phyloP scores from a whole-genome alignment of 2,888 invertebrate species.

The Scotopteryx bipunctaria region DNA sequence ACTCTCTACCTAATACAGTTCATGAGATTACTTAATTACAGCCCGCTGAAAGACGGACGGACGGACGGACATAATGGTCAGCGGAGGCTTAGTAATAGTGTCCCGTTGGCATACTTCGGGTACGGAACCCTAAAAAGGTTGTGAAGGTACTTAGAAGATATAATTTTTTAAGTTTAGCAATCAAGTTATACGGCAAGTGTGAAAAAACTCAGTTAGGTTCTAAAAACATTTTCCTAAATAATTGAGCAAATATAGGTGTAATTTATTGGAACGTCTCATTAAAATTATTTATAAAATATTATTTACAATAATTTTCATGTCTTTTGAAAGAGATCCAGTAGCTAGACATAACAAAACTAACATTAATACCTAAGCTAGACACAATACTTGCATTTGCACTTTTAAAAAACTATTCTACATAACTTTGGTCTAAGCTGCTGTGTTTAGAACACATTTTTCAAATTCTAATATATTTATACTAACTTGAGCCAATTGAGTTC shows the following conservation, averaged over 20 bases:
- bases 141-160: too few species aligned
- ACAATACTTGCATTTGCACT: neutral
- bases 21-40: too few species aligned
- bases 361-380: neutral
- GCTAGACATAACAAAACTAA: constrained; percentile 15
- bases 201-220: too few species aligned
- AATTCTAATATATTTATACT: constrained; percentile 25
- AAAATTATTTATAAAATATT: constrained; percentile 20
- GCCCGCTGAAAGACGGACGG: too few species aligned
- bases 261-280: constrained; percentile 47
- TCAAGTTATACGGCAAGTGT: too few species aligned
- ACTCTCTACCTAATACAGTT: too few species aligned
- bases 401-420: constrained; percentile 8
- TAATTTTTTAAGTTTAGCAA: too few species aligned
- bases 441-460: constrained; percentile 44
- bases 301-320: constrained; percentile 33
- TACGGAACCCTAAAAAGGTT: too few species aligned
- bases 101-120: too few species aligned
- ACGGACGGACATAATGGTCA: too few species aligned
- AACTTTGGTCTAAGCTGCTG: constrained; percentile 36
- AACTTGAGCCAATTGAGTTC: constrained; percentile 58
- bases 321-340: constrained; percentile 49
- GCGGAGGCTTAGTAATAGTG: too few species aligned
- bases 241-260: constrained; percentile 75
- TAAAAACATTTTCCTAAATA: constrained; percentile 29